Percentiles rank a stretch among this genome's conserved stretches.
Conservation (phyloP, 2,113 vertebrate genomes). For the Tauraco erythrolophus region DNA sequence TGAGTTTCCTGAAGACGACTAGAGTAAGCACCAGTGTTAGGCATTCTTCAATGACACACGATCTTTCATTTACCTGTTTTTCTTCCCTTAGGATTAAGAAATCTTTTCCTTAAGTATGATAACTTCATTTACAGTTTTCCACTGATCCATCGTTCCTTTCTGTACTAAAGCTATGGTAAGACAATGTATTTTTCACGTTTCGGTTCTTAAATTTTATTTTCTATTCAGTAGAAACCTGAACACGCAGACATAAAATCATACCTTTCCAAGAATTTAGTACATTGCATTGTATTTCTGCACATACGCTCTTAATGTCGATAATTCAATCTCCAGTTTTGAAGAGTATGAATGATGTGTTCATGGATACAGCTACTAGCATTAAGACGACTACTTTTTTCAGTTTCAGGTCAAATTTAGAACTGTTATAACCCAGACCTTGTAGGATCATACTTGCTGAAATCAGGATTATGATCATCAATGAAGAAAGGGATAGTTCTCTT, state of each 20-base stretch:
- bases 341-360: not conserved
- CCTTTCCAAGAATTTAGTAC: not conserved
- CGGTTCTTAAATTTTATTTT: not conserved
- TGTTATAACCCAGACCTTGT: not conserved
- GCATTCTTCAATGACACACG: not conserved
- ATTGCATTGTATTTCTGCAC: not conserved
- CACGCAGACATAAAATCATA: not conserved
- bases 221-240: not conserved
- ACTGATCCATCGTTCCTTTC: not conserved
- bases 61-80: not conserved
- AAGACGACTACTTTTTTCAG: not conserved
- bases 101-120: not conserved
- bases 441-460: not conserved
- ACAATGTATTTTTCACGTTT: not conserved
- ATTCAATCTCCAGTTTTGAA: not conserved
- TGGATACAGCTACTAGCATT: not conserved
- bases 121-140: not conserved
- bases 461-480: not conserved
- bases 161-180: not conserved
- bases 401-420: not conserved
- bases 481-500: not conserved
- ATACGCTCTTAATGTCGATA: accelerated
- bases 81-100: not conserved
- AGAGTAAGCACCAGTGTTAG: not conserved
- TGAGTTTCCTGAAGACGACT: not conserved